Conservation (phyloP, 92 coral and sea anemone species). For the Epizoanthus ramosus region DNA sequence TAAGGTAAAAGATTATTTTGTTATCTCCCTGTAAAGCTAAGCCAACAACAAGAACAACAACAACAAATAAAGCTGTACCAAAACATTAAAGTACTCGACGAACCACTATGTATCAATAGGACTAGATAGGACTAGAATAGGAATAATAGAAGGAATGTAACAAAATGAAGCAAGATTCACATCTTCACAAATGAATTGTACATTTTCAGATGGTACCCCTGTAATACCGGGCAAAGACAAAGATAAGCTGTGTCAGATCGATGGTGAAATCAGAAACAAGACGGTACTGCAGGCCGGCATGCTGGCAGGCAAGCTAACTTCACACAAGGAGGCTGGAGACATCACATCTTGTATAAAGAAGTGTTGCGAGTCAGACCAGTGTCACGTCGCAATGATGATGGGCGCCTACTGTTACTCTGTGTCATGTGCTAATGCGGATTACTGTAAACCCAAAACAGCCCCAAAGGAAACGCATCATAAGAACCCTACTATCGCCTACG, state of each 20-base stretch:
- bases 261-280: slow-evolving; percentile 85
- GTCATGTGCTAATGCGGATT: slow-evolving; percentile 78
- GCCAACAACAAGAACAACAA: no score
- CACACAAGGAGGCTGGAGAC: slow-evolving; percentile 72
- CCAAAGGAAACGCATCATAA: slow-evolving; percentile 80
- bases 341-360: slow-evolving; percentile 84
- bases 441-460: slow-evolving; percentile 83
- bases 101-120: no score
- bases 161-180: no score
- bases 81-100: no score
- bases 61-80: no score
- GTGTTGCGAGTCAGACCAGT: slow-evolving; percentile 81
- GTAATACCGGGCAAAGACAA: slow-evolving; percentile 62
- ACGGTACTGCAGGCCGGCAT: slow-evolving; percentile 92
- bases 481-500: slow-evolving; percentile 88
- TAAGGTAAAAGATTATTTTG: no score
- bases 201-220: slow-evolving; percentile 62
- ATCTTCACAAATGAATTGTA: not conserved
- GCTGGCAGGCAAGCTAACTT: slow-evolving; percentile 91
- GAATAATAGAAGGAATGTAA: no score
- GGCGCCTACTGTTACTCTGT: slow-evolving; percentile 90
- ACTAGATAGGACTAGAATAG: no score
- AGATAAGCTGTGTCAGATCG: slow-evolving; percentile 73
- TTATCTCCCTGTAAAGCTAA: no score
- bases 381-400: slow-evolving; percentile 98